These are phyloP conservation scores for Sitobion miscanthi DNA, from an alignment of 1,140 invertebrate species.

Conservation along the genomic window DNA sequence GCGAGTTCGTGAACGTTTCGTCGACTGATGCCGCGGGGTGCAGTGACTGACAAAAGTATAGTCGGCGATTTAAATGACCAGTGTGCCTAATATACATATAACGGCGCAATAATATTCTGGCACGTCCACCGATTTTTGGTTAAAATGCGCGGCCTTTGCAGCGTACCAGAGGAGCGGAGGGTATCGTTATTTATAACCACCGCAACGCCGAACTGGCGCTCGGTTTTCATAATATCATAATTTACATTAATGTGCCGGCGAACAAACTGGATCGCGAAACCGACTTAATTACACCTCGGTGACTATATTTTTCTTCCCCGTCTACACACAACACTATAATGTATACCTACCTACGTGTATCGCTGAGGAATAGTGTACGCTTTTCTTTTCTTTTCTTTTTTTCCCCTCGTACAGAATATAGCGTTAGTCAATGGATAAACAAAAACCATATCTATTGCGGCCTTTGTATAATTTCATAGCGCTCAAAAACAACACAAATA, in stretches of 20 bases:
- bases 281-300: constrained; percentile 45
- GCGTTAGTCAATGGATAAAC: not conserved
- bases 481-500: not conserved
- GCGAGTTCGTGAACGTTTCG: not conserved
- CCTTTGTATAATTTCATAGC: not conserved
- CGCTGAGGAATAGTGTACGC: not conserved
- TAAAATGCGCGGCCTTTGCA: not conserved
- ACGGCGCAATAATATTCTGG: not conserved
- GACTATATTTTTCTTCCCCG: constrained; percentile 7
- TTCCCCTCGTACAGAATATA: not conserved
- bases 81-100: not conserved
- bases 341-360: not conserved
- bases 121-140: not conserved
- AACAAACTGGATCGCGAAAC: constrained; percentile 7
- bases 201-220: not conserved
- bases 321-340: not conserved
- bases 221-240: constrained; percentile 33
- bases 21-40: not conserved
- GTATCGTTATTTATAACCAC: constrained; percentile 34
- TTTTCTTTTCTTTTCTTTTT: not conserved
- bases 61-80: not conserved
- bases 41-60: not conserved
- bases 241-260: constrained; percentile 35
- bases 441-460: not conserved
- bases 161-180: not conserved